Base-by-base conservation (phyloP, 2,797 vertebrate genomes). In the Amniataba percoides region DNA sequence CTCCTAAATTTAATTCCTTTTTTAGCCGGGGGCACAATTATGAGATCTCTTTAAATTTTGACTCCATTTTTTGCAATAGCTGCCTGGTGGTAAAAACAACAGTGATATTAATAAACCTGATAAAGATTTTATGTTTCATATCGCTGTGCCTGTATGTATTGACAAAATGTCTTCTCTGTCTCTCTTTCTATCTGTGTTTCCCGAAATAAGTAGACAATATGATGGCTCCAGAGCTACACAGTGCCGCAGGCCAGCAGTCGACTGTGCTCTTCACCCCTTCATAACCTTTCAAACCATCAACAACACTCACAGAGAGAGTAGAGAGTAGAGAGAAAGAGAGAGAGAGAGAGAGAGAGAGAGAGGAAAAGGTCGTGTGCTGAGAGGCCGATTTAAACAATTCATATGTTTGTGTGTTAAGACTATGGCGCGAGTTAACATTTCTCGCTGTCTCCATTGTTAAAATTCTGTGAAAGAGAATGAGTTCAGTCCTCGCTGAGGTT, bases 401-500 rank as follows among this genome's bases (percentile, higher is more conserved):
- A n/a, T 65, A 34, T 0, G 1, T 71, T 61, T 59, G 55, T 51
- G 46, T 61, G 74, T 75, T 57, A 25, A 16, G 19, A 49, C 63
- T 42, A 21, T 71, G 40, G 53, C 11, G 64, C 7, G 45, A 46
- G 56, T 69, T 63, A 34, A 58, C 49, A 61, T 53, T 43, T 78
- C 34, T 36, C 34, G 8, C 34, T 36, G 7, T 36, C 43, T 83
- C 71, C 64, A 77, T 78, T 84, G 77, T 85, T 79, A 77, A 83
- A 80, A 70, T 74, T 42, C 43, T 63, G 40, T 74, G 67, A 81
- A 76, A 80, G 45, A 62, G 48, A 74, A 56, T 5, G 55, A 82
- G 65, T 84, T 75, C 53, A 76, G 67, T 62, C 55, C 75, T 77
- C 31, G 8, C 46, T 68, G 39, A 65, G 70, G 91, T 92, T 91